phyloP scores from a whole-genome alignment of 1,140 invertebrate genomes.

The Sinonovacula constricta region DNA sequence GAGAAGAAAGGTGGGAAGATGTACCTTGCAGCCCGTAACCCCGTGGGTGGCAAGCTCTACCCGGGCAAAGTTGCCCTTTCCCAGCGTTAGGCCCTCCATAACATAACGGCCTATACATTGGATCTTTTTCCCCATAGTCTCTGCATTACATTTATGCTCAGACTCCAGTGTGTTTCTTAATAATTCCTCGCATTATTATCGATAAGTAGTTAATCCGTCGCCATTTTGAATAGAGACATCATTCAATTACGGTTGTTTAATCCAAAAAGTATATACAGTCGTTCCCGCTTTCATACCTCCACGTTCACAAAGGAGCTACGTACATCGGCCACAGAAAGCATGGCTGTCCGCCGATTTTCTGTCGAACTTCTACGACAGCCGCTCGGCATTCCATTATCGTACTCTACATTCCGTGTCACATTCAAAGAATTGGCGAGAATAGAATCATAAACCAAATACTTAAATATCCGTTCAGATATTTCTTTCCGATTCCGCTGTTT shows the following conservation, averaged over 20 bases:
- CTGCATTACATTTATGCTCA: not conserved
- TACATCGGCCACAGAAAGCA: not conserved
- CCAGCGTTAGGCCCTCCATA: conserved; percentile 76
- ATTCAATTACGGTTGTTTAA: not conserved
- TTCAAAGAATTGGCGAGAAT: too few relatives aligned
- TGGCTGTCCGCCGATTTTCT: not conserved
- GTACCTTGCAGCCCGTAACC: conserved; percentile 77
- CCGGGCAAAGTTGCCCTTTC: conserved; percentile 78
- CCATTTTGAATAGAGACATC: not conserved
- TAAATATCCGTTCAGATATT: too few relatives aligned
- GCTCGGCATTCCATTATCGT: not conserved
- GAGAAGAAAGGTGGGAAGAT: too few relatives aligned
- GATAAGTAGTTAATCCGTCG: not conserved
- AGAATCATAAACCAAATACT: too few relatives aligned
- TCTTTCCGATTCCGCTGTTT: too few relatives aligned
- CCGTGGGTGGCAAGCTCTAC: conserved; percentile 78
- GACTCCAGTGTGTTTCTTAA: not conserved
- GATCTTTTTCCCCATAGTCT: conserved; percentile 77
- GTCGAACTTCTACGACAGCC: not conserved
- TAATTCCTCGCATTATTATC: not conserved
- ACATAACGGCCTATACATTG: conserved; percentile 78
- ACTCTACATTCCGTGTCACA: not conserved
- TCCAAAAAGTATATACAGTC: not conserved
- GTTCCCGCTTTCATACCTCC: not conserved
- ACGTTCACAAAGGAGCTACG: not conserved